phyloP scores from a whole-genome alignment of 2,797 vertebrate genomes.

The Valencia hispanica region DNA sequence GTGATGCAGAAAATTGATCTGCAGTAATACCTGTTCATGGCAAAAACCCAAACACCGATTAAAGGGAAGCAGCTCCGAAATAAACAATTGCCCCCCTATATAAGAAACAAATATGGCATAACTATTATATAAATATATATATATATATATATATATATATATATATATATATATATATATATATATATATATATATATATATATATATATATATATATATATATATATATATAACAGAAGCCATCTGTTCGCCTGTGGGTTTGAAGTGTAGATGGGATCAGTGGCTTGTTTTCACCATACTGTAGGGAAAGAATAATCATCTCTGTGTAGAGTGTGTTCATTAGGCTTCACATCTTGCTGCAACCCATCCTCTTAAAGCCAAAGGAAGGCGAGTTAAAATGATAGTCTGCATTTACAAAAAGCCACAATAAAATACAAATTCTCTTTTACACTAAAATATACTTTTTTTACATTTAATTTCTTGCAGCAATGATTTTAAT shows the following conservation, averaged over 20 bases:
- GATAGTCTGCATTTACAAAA: not conserved
- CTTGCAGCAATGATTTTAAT: not conserved
- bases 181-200: not conserved
- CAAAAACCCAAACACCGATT: slow-evolving; percentile 36
- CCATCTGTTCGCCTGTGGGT: not conserved
- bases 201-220: not conserved
- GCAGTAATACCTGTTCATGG: slow-evolving; percentile 44
- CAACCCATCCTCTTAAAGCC: slow-evolving; percentile 14
- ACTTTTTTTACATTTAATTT: slow-evolving; percentile 1
- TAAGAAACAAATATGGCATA: no score
- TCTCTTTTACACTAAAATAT: not conserved
- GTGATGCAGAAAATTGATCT: slow-evolving; percentile 32
- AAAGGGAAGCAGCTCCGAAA: slow-evolving; percentile 9
- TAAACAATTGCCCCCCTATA: not conserved
- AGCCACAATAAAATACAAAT: not conserved
- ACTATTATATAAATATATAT: no score
- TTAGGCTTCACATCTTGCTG: slow-evolving; percentile 65
- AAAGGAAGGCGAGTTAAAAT: slow-evolving; percentile 28
- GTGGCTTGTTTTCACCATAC: slow-evolving; percentile 37
- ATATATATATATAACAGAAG: no score
- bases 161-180: not conserved
- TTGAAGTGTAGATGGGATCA: slow-evolving; percentile 15
- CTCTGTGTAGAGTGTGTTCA: slow-evolving; percentile 49
- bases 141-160: not conserved
- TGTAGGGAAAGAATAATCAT: slow-evolving; percentile 16